Evolutionary conservation across 2,888 invertebrate genomes (phyloP).

Genomic region (Alentia gelatinosa): DNA sequence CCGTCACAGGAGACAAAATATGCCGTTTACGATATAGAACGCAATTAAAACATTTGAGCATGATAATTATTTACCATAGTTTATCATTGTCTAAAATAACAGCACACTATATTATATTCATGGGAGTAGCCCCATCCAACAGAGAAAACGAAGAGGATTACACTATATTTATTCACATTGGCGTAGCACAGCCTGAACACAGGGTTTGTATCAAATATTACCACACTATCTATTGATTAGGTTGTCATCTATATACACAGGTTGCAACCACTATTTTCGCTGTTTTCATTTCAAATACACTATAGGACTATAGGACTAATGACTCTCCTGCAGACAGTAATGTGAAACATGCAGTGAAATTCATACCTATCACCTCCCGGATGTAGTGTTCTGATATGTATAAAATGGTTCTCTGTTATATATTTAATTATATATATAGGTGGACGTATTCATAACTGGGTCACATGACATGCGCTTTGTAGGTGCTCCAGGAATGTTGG

Average conservation of each 20-base stretch:
- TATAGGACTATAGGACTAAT: background rate
- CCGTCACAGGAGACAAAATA: too few relatives aligned
- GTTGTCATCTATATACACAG: background rate
- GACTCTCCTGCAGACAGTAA: background rate
- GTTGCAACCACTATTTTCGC: background rate
- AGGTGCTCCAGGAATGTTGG: too few relatives aligned
- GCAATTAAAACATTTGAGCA: too few relatives aligned
- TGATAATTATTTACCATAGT: too few relatives aligned
- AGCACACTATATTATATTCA: too few relatives aligned
- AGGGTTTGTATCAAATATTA: background rate
- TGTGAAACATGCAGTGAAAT: slow-evolving; percentile 24
- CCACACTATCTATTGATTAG: background rate
- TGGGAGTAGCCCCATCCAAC: too few relatives aligned
- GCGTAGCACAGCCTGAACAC: too few relatives aligned
- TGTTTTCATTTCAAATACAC: background rate
- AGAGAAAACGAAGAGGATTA: too few relatives aligned
- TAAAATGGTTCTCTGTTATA: background rate
- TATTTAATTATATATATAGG: background rate
- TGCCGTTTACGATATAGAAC: too few relatives aligned
- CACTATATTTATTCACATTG: too few relatives aligned
- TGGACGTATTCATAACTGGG: background rate
- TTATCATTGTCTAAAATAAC: too few relatives aligned
- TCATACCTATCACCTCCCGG: slow-evolving; percentile 17
- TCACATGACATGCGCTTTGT: too few relatives aligned
- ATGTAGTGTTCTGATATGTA: slow-evolving; percentile 24